Evolutionary conservation across 2,113 vertebrate species (phyloP).

Genomic region (Tychaedon coryphoeus): DNA sequence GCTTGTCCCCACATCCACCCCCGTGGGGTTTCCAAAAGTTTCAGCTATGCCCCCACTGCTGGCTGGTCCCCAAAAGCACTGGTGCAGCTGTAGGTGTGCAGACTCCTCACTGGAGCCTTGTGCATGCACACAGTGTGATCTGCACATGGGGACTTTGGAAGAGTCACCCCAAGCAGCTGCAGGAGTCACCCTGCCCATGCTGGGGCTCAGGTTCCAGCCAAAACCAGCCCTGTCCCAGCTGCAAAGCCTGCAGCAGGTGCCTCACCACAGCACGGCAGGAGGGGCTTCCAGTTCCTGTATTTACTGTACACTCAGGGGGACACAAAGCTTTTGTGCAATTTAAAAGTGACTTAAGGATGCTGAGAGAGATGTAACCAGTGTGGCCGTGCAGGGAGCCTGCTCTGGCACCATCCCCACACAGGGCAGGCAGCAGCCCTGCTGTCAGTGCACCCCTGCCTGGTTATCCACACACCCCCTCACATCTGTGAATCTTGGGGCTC

Average conservation of each 20-base stretch:
- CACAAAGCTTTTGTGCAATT: no score
- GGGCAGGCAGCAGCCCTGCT: neutral
- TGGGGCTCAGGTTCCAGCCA: neutral
- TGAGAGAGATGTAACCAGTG: neutral
- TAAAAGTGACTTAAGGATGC: neutral
- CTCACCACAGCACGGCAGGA: neutral
- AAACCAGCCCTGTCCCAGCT: neutral
- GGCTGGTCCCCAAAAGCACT: neutral
- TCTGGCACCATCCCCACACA: neutral
- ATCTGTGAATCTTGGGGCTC: neutral
- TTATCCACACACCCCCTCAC: neutral
- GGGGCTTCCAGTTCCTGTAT: neutral
- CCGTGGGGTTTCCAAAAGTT: neutral
- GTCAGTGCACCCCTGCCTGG: fast-evolving
- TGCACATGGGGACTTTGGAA: neutral
- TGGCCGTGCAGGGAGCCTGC: fast-evolving
- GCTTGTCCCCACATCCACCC: fast-evolving
- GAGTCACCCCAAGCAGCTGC: neutral
- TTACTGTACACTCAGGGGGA: fast-evolving
- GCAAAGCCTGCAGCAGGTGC: neutral
- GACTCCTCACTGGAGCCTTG: neutral
- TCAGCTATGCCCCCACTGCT: fast-evolving
- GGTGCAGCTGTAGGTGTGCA: neutral
- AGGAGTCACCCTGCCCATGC: neutral
- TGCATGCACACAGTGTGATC: neutral